Percentiles rank a stretch among this genome's conserved stretches.
phyloP scores from a whole-genome alignment of 2,888 invertebrate species.

The Trichogramma evanescens region DNA sequence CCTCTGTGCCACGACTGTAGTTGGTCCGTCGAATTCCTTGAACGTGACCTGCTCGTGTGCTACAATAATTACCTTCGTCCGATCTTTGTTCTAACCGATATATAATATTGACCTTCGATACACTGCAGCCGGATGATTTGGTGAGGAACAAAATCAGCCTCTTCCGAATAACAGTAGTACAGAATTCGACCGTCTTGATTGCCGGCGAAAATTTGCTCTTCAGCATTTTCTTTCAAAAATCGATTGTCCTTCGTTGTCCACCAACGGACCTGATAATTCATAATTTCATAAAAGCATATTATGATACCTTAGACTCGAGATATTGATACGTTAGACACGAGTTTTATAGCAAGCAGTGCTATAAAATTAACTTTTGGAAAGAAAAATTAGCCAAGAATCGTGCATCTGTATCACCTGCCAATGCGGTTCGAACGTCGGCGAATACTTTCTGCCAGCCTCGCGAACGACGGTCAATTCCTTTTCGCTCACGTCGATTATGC shows the following conservation, averaged over 20 bases:
- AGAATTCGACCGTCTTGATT: slow-evolving; percentile 38
- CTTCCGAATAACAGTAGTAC: slow-evolving; percentile 26
- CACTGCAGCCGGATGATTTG: slow-evolving; percentile 62
- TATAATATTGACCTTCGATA: slow-evolving; percentile 56
- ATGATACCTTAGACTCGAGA: neutral
- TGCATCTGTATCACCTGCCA: slow-evolving; percentile 46
- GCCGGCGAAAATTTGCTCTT: slow-evolving; percentile 36
- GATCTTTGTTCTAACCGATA: neutral
- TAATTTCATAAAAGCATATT: neutral
- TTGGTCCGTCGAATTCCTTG: slow-evolving; percentile 33
- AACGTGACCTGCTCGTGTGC: slow-evolving; percentile 25
- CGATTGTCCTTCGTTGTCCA: slow-evolving; percentile 36
- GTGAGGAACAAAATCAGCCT: slow-evolving; percentile 52
- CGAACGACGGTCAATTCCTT: slow-evolving; percentile 52
- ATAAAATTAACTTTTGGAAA: too few species aligned
- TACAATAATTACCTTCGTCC: neutral
- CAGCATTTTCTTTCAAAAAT: slow-evolving; percentile 8
- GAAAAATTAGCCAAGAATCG: too few species aligned
- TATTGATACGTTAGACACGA: neutral
- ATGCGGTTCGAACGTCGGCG: slow-evolving; percentile 61
- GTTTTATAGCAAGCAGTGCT: too few species aligned
- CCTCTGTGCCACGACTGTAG: slow-evolving; percentile 40
- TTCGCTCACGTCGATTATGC: slow-evolving; percentile 64
- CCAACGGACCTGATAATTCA: slow-evolving; percentile 64
- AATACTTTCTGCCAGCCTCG: slow-evolving; percentile 51